These are phyloP conservation scores for Fopius arisanus DNA, from an alignment of 1,140 invertebrate genomes.

Conservation along the genomic window DNA sequence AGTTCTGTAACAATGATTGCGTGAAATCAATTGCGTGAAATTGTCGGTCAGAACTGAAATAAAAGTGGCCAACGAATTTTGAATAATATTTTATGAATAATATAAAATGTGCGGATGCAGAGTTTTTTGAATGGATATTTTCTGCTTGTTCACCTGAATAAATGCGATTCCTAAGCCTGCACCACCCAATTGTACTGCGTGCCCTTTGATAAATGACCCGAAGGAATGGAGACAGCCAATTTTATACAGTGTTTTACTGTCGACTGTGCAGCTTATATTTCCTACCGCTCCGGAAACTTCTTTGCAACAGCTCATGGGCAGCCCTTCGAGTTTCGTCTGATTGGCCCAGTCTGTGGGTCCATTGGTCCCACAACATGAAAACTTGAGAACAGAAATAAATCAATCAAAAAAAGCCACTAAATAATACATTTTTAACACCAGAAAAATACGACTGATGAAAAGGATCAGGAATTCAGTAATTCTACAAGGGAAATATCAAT, in stretches of 20 bases:
- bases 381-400: constrained; percentile 57
- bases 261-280: constrained; percentile 55
- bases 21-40: too few relatives aligned
- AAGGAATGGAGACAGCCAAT: constrained; percentile 72
- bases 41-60: too few relatives aligned
- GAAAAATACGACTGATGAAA: too few relatives aligned
- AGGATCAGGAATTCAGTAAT: too few relatives aligned
- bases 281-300: constrained; percentile 53
- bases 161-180: constrained; percentile 79
- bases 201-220: constrained; percentile 69
- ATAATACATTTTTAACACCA: too few relatives aligned
- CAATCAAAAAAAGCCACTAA: too few relatives aligned
- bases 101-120: too few relatives aligned
- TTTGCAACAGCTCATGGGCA: constrained; percentile 70
- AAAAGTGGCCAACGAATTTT: too few relatives aligned
- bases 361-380: constrained; percentile 76
- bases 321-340: constrained; percentile 29
- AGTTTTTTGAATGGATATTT: too few relatives aligned
- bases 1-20: too few relatives aligned
- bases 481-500: too few relatives aligned
- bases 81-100: too few relatives aligned
- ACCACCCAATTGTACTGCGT: constrained; percentile 76
- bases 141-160: constrained; percentile 70
- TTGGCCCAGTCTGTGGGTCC: constrained; percentile 71
- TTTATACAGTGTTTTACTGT: constrained; percentile 24